phyloP scores from a whole-genome alignment of 1,140 invertebrate genomes.

The Luehdorfia chinensis region DNA sequence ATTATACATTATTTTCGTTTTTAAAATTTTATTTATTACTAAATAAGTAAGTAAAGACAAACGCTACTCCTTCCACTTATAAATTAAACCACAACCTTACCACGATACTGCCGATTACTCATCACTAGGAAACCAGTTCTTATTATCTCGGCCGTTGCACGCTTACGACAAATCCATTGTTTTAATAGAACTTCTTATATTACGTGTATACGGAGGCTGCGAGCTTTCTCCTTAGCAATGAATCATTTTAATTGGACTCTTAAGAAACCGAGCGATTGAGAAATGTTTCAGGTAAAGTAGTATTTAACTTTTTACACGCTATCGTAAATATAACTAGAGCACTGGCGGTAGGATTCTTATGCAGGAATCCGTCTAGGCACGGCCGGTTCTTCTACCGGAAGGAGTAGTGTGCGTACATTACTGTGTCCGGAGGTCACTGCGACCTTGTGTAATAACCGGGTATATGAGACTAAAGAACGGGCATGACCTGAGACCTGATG shows the following conservation, averaged over 20 bases:
- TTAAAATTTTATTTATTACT: no score
- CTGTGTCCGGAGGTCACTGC: neutral
- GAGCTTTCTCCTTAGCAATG: constrained; percentile 14
- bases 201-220: constrained; percentile 3
- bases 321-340: neutral
- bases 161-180: constrained; percentile 15
- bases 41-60: no score
- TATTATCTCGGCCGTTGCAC: constrained; percentile 12
- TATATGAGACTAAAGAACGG: no score
- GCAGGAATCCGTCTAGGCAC: no score
- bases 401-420: neutral
- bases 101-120: neutral
- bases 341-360: neutral
- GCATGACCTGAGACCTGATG: no score
- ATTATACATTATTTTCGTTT: no score
- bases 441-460: no score
- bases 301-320: neutral
- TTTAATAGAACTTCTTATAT: constrained; percentile 10
- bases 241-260: constrained; percentile 10
- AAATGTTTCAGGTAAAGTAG: neutral
- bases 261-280: constrained; percentile 6
- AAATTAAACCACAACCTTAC: constrained; percentile 1
- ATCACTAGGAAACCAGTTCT: constrained; percentile 11
- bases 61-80: no score
- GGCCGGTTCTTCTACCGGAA: no score